phyloP scores from a whole-genome alignment of 2,113 vertebrate species.

The Panthera leo region DNA sequence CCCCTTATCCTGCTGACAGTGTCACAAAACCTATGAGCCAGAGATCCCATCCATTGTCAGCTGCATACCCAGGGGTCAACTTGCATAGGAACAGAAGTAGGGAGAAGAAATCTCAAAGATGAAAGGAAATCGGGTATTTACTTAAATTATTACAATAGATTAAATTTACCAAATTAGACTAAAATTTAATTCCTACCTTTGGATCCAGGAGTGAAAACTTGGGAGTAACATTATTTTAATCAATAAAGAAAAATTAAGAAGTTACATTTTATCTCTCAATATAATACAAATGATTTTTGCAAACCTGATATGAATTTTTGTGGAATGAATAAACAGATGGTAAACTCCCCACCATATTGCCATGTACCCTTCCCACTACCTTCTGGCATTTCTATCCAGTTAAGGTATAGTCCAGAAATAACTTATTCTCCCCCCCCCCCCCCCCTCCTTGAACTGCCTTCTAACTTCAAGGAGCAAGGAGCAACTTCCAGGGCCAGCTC shows the following conservation, averaged over 20 bases:
- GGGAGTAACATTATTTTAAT: background rate
- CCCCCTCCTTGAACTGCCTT: conserved; percentile 2
- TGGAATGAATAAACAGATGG: background rate
- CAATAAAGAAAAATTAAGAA: conserved; percentile 31
- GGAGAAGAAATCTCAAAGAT: background rate
- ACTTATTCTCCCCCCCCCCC: background rate
- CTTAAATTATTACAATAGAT: background rate
- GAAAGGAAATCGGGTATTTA: background rate
- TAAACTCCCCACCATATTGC: background rate
- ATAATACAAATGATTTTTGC: background rate
- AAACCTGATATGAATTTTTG: conserved; percentile 9
- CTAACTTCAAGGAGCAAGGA: conserved; percentile 20
- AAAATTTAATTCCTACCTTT: conserved; percentile 8
- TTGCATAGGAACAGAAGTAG: background rate
- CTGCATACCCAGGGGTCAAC: background rate
- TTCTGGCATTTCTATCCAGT: conserved; percentile 8
- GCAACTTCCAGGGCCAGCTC: background rate
- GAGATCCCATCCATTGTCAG: background rate
- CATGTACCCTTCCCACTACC: background rate
- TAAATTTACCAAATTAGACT: background rate
- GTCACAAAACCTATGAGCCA: background rate
- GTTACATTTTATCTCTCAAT: conserved; percentile 16
- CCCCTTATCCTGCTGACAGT: background rate
- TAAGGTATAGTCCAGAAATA: conserved; percentile 12
- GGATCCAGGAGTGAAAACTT: background rate